Conservation (phyloP, 1,140 invertebrate genomes). For the Eumaeus atala region DNA sequence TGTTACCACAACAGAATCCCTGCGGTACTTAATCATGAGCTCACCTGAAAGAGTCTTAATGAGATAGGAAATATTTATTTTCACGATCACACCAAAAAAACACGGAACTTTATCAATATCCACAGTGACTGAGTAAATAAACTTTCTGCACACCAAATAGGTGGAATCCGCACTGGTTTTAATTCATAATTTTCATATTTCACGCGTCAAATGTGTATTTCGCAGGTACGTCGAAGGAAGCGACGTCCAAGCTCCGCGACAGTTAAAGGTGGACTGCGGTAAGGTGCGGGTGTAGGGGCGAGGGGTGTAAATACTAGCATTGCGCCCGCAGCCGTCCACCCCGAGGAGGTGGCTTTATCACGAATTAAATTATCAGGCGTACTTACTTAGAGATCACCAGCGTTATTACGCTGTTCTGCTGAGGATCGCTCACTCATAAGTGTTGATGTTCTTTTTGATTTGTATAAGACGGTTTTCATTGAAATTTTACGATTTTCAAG, state of each 20-base stretch:
- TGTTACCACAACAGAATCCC: too few relatives aligned
- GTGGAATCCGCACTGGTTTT: constrained; percentile 1
- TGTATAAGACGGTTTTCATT: too few relatives aligned
- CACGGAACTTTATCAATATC: neutral
- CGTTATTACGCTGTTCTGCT: too few relatives aligned
- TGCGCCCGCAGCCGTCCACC: constrained; percentile 11
- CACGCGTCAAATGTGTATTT: neutral
- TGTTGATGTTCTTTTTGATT: too few relatives aligned
- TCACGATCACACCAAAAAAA: constrained; percentile 6
- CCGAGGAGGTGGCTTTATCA: constrained; percentile 3
- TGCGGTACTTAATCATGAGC: too few relatives aligned
- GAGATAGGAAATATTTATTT: too few relatives aligned
- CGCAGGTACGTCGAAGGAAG: neutral
- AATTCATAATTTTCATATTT: constrained; percentile 10
- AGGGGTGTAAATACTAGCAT: neutral
- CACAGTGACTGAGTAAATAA: constrained; percentile 4
- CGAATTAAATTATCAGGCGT: constrained; percentile 6
- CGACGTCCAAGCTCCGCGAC: neutral
- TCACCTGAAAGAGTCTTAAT: too few relatives aligned
- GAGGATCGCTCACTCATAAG: too few relatives aligned
- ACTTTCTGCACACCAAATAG: neutral
- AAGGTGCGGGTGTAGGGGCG: constrained; percentile 8
- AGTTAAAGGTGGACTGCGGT: constrained; percentile 10
- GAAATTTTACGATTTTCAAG: too few relatives aligned
- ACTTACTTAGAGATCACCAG: too few relatives aligned